phyloP scores from a whole-genome alignment of 1,140 invertebrate genomes.

The Luehdorfia chinensis region DNA sequence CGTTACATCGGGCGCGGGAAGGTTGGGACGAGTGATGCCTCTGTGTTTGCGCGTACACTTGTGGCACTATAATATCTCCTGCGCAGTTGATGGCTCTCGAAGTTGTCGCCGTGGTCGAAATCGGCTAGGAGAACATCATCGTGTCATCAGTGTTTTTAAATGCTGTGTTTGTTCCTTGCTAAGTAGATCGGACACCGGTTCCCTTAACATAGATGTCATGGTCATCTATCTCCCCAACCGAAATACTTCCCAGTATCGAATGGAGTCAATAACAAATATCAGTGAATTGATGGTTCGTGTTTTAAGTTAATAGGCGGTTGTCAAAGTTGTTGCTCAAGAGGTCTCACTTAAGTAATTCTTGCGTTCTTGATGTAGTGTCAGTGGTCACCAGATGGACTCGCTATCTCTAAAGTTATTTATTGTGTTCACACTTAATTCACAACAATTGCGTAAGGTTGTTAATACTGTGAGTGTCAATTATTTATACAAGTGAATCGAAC shows the following conservation, averaged over 20 bases:
- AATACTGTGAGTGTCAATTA: constrained; percentile 5
- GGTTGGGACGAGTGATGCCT: no score
- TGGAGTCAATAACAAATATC: constrained; percentile 14
- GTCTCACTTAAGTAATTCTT: constrained; percentile 11
- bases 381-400: not conserved
- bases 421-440: constrained; percentile 8
- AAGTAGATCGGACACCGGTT: no score
- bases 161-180: no score
- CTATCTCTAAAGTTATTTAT: constrained; percentile 8
- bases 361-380: not conserved
- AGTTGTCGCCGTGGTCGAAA: no score
- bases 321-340: constrained; percentile 7
- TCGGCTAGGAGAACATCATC: no score
- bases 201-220: no score
- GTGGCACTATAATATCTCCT: no score
- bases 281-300: constrained; percentile 4
- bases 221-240: not conserved
- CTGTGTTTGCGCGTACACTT: no score
- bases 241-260: constrained; percentile 3
- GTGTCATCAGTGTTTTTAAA: no score
- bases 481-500: constrained; percentile 3
- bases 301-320: constrained; percentile 5
- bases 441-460: constrained; percentile 14
- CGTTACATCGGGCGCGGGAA: no score
- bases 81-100: no score